Conservation (phyloP, 37 sponge, comb jelly and placozoan species). For the Eunapius fragilis region DNA sequence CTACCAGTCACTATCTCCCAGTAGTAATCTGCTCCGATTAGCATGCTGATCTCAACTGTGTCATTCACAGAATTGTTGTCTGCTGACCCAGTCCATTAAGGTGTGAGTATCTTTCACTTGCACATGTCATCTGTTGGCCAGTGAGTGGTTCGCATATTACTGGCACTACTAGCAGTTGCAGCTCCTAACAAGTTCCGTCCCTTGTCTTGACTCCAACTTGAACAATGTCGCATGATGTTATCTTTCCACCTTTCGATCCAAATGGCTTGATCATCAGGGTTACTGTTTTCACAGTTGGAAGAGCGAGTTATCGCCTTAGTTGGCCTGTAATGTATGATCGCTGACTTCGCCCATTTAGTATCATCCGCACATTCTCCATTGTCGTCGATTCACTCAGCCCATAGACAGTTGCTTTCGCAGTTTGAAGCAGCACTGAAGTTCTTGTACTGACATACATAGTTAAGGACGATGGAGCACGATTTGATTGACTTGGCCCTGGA, state of each 20-base stretch:
- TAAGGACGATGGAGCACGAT: background rate
- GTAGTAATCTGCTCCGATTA: constrained; percentile 47
- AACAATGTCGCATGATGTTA: constrained; percentile 20
- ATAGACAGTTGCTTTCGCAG: background rate
- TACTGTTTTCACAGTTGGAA: constrained; percentile 2
- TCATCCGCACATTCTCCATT: background rate
- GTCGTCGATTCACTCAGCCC: background rate
- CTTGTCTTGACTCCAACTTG: constrained; percentile 3
- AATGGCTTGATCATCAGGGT: constrained; percentile 33
- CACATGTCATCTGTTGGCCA: constrained; percentile 11
- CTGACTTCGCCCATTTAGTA: constrained; percentile 41
- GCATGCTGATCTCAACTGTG: constrained; percentile 2
- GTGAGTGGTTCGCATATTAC: constrained; percentile 40
- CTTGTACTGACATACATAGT: background rate
- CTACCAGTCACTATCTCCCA: constrained; percentile 47
- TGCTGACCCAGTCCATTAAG: constrained; percentile 26
- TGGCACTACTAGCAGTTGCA: constrained; percentile 28
- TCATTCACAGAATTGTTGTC: constrained; percentile 10
- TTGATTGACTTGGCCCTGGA: background rate
- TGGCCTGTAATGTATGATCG: constrained; percentile 23
- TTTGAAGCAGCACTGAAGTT: background rate
- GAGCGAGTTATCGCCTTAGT: background rate
- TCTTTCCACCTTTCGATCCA: background rate
- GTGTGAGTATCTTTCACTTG: constrained; percentile 8
- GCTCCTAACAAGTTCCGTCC: background rate